A percentile compares a stretch with the other conserved stretches of the same genome.
Evolutionary conservation across 2,888 invertebrate species (phyloP).

Genomic region (Drosophila subsilvestris): DNA sequence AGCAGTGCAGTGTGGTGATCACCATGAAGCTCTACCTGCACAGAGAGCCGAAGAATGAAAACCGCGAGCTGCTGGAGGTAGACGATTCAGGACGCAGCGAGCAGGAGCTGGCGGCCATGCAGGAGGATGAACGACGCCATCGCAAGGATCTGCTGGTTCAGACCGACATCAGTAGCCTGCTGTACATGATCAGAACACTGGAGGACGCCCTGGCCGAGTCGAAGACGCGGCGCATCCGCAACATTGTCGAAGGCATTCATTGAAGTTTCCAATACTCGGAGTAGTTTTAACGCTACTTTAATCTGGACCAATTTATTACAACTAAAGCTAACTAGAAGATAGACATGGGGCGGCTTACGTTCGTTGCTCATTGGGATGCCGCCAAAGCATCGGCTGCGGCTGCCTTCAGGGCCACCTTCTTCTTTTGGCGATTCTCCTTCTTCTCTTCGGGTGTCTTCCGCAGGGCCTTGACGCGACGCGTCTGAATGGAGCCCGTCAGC

Average conservation of each 20-base stretch:
- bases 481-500: slow-evolving; percentile 91
- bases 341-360: slow-evolving; percentile 13
- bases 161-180: slow-evolving; percentile 87
- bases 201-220: slow-evolving; percentile 88
- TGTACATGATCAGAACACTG: slow-evolving; percentile 87
- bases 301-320: slow-evolving; percentile 74
- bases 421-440: slow-evolving; percentile 86
- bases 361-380: slow-evolving; percentile 35
- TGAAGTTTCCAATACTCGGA: slow-evolving; percentile 46
- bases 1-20: slow-evolving; percentile 86
- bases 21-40: slow-evolving; percentile 86
- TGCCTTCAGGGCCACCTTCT: slow-evolving; percentile 83
- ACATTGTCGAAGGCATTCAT: slow-evolving; percentile 82
- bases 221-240: slow-evolving; percentile 85
- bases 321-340: slow-evolving; percentile 57
- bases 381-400: slow-evolving; percentile 67
- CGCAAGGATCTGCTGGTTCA: slow-evolving; percentile 85
- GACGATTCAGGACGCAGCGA: slow-evolving; percentile 53
- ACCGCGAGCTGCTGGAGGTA: slow-evolving; percentile 77
- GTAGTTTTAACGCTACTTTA: slow-evolving; percentile 55
- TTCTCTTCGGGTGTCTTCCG: slow-evolving; percentile 90
- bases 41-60: slow-evolving; percentile 82
- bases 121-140: slow-evolving; percentile 79
- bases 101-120: slow-evolving; percentile 58
- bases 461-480: slow-evolving; percentile 95